These are phyloP conservation scores for Hypsopygia costalis DNA, from an alignment of 2,888 invertebrate species.

Conservation along the genomic window DNA sequence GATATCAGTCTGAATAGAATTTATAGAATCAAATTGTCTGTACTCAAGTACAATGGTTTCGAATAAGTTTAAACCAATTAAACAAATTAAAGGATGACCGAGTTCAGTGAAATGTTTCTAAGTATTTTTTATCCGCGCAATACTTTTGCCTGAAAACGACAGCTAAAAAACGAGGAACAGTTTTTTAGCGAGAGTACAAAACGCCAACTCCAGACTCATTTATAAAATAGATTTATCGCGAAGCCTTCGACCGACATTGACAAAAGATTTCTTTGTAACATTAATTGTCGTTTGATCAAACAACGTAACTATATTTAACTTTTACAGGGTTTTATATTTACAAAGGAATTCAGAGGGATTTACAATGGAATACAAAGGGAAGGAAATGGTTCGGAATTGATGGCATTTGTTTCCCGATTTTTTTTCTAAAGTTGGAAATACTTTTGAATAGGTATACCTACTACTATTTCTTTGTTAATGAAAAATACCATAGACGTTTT, in stretches of 20 bases:
- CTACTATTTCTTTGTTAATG: neutral
- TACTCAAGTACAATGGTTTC: too few relatives aligned
- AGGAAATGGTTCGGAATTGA: conserved; percentile 4
- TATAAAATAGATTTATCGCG: conserved; percentile 18
- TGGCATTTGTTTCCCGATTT: conserved; percentile 10
- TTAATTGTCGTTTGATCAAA: conserved; percentile 26
- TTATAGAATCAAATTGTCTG: too few relatives aligned
- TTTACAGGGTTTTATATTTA: conserved; percentile 15
- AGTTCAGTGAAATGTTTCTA: neutral
- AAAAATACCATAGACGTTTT: conserved; percentile 1
- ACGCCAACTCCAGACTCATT: conserved; percentile 11
- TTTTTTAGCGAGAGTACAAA: conserved; percentile 9
- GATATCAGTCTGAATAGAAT: too few relatives aligned
- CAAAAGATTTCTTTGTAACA: conserved; percentile 21
- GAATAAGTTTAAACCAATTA: too few relatives aligned
- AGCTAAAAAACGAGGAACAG: conserved; percentile 8
- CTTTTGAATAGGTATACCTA: conserved; percentile 2
- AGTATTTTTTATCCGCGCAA: neutral
- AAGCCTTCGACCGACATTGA: conserved; percentile 11
- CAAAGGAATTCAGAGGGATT: neutral
- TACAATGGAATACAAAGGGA: conserved; percentile 10
- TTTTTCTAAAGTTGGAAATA: conserved; percentile 4
- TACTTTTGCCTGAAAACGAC: neutral
- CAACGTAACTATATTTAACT: conserved; percentile 16
- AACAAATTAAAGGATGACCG: neutral